Percentiles rank a stretch among this genome's conserved stretches.
phyloP scores from a whole-genome alignment of 2,888 invertebrate species.

The Dynastes grantii region DNA sequence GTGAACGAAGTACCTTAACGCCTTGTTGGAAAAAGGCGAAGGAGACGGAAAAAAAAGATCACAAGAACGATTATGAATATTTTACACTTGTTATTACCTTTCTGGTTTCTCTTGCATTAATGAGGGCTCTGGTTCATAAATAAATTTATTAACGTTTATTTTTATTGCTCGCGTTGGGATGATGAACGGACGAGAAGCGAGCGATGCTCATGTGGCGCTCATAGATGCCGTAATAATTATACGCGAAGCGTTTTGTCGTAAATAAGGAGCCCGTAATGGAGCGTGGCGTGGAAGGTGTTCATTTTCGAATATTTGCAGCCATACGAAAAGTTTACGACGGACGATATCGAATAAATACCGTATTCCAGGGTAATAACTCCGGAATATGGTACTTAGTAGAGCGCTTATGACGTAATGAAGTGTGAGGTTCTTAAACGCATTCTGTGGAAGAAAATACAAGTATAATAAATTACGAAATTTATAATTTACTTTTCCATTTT shows the following conservation, averaged over 20 bases:
- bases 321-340: constrained; percentile 21
- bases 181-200: constrained; percentile 15
- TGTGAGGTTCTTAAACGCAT: no score
- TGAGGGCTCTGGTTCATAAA: constrained; percentile 48
- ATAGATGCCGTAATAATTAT: constrained; percentile 39
- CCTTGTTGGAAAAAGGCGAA: constrained; percentile 61
- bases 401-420: no score
- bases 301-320: constrained; percentile 25
- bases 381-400: no score
- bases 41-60: constrained; percentile 57
- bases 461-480: no score
- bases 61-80: constrained; percentile 62
- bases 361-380: no score
- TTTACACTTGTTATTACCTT: constrained; percentile 64
- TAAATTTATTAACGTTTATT: constrained; percentile 51
- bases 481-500: no score
- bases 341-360: background rate
- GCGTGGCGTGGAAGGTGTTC: constrained; percentile 35
- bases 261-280: constrained; percentile 32
- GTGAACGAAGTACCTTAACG: constrained; percentile 62
- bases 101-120: constrained; percentile 51
- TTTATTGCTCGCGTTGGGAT: constrained; percentile 45
- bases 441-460: no score
- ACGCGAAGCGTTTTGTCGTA: constrained; percentile 33
- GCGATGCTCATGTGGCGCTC: constrained; percentile 29